Evolutionary conservation across 2,113 vertebrate species (phyloP).

Genomic region (Salvelinus namaycush): DNA sequence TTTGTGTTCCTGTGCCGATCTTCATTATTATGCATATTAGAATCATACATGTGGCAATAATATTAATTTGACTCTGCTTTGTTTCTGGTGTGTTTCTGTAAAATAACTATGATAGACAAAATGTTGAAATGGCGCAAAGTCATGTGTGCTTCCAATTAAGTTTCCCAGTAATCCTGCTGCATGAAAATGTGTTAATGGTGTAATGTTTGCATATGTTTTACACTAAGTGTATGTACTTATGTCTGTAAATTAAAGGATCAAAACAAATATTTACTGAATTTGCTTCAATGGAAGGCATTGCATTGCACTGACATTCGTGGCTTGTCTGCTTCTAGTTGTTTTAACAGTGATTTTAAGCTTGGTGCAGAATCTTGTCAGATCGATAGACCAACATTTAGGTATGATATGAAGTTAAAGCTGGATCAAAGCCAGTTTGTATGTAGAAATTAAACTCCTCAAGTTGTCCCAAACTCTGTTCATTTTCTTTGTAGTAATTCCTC

Average conservation of each 20-base stretch:
- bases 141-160: constrained; percentile 67
- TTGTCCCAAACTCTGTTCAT: too few species aligned
- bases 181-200: constrained; percentile 28
- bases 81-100: constrained; percentile 51
- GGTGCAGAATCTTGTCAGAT: background rate
- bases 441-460: too few species aligned
- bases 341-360: too few species aligned
- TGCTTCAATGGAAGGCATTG: too few species aligned
- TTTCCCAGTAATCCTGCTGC: constrained; percentile 35
- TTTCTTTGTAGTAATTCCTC: too few species aligned
- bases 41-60: constrained; percentile 65
- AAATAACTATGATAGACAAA: constrained; percentile 52
- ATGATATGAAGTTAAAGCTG: background rate
- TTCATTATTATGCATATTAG: constrained; percentile 27
- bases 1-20: constrained; percentile 27
- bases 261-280: background rate
- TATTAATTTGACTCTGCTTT: constrained; percentile 35
- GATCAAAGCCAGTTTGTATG: too few species aligned
- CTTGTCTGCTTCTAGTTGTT: background rate
- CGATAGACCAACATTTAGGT: background rate
- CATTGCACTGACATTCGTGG: too few species aligned
- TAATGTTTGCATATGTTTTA: constrained; percentile 34
- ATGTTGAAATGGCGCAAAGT: constrained; percentile 60
- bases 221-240: constrained; percentile 72
- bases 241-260: constrained; percentile 53